Evolutionary conservation across 2,888 invertebrate genomes (phyloP).

Genomic region (Zhuqinia jingwanae): DNA sequence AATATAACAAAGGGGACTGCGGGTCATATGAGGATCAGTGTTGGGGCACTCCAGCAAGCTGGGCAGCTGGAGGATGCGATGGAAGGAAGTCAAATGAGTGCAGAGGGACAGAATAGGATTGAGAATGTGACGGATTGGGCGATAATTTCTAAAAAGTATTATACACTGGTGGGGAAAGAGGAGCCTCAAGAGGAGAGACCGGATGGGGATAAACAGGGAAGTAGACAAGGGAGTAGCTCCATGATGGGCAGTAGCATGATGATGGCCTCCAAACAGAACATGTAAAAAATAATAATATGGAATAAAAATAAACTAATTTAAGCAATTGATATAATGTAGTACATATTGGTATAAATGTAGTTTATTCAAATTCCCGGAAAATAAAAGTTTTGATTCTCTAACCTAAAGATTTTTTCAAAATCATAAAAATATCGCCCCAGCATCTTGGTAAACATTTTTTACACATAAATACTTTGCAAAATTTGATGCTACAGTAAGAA

Average conservation of each 20-base stretch:
- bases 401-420: too few relatives aligned
- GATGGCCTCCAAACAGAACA: slow-evolving; percentile 4
- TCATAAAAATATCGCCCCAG: too few relatives aligned
- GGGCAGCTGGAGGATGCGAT: neutral
- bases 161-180: slow-evolving; percentile 86
- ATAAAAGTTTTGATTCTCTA: too few relatives aligned
- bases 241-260: neutral
- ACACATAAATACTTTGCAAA: too few relatives aligned
- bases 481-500: too few relatives aligned
- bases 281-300: too few relatives aligned
- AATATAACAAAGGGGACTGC: neutral
- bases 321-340: too few relatives aligned
- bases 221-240: neutral
- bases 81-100: neutral
- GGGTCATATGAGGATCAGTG: neutral
- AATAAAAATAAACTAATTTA: too few relatives aligned
- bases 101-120: slow-evolving; percentile 87
- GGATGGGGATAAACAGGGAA: slow-evolving; percentile 10
- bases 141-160: slow-evolving; percentile 92
- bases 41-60: neutral
- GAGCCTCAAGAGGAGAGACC: slow-evolving; percentile 81
- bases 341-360: too few relatives aligned
- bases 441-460: too few relatives aligned
- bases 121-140: slow-evolving; percentile 97
- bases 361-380: too few relatives aligned